Conservation (phyloP, 1,140 invertebrate species). For the Plodia interpunctella region DNA sequence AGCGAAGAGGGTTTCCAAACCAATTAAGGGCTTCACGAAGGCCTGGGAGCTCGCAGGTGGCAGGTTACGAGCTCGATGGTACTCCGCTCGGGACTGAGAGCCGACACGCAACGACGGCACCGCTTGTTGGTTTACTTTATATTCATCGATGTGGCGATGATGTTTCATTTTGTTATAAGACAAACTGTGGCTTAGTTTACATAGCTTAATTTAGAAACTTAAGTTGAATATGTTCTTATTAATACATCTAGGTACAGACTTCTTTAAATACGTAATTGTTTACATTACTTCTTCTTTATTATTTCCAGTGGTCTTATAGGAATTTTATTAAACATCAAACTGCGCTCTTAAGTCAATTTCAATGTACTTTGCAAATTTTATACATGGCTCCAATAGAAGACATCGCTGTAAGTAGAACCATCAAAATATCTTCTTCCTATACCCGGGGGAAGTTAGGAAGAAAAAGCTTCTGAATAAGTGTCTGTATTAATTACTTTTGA, state of each 20-base stretch:
- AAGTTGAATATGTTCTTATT: no score
- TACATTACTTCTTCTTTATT: no score
- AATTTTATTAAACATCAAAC: no score
- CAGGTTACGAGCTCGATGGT: conserved; percentile 70
- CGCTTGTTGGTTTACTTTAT: not conserved
- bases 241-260: no score
- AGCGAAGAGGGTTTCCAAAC: conserved; percentile 73
- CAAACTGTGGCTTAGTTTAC: not conserved
- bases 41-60: conserved; percentile 65
- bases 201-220: no score
- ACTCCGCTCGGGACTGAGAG: conserved; percentile 56
- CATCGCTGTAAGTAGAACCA: not conserved
- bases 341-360: conserved; percentile 27
- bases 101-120: conserved; percentile 44
- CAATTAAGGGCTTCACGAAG: conserved; percentile 73
- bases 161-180: not conserved
- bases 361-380: conserved; percentile 17
- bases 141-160: not conserved
- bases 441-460: no score
- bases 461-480: no score
- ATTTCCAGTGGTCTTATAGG: no score
- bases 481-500: no score
- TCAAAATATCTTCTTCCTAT: no score
- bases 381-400: not conserved
- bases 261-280: no score